Conservation (phyloP, 23 tunicate species). For the Oikopleura dioica region DNA sequence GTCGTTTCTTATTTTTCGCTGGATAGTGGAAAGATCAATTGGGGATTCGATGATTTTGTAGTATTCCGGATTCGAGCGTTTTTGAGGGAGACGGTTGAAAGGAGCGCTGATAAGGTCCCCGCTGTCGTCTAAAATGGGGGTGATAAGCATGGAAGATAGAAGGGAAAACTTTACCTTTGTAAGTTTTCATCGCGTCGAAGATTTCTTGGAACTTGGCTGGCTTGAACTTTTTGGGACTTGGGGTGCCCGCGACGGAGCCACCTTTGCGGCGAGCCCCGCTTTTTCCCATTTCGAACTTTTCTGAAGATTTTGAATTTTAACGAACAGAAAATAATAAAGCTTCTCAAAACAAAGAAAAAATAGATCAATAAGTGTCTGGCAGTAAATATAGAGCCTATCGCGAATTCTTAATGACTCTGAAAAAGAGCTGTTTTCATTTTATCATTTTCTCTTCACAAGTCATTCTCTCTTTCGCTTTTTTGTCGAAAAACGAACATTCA, state of each 20-base stretch:
- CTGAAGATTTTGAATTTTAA: too few relatives aligned
- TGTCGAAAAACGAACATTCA: too few relatives aligned
- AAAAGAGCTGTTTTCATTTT: too few relatives aligned
- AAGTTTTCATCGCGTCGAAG: not conserved
- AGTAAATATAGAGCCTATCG: too few relatives aligned
- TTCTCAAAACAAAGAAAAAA: too few relatives aligned
- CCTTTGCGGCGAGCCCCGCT: not conserved
- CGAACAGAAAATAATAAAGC: too few relatives aligned
- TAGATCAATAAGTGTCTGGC: too few relatives aligned
- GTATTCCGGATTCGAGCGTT: constrained; percentile 37
- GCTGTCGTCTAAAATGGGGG: not conserved
- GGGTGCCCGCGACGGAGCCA: not conserved
- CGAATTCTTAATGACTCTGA: too few relatives aligned
- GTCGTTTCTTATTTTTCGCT: constrained; percentile 46
- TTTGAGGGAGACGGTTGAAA: not conserved
- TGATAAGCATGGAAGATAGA: too few relatives aligned
- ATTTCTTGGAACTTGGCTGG: not conserved
- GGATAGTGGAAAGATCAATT: constrained; percentile 65
- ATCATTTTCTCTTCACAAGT: too few relatives aligned
- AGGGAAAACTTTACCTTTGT: not conserved
- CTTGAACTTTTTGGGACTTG: not conserved
- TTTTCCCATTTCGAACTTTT: too few relatives aligned
- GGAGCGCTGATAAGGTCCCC: not conserved
- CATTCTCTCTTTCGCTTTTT: too few relatives aligned
- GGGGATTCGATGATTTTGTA: constrained; percentile 87